Percentiles rank a stretch among this genome's conserved stretches.
Evolutionary conservation across 2,888 invertebrate species (phyloP).

Genomic region (Dicyrtoma fusca): DNA sequence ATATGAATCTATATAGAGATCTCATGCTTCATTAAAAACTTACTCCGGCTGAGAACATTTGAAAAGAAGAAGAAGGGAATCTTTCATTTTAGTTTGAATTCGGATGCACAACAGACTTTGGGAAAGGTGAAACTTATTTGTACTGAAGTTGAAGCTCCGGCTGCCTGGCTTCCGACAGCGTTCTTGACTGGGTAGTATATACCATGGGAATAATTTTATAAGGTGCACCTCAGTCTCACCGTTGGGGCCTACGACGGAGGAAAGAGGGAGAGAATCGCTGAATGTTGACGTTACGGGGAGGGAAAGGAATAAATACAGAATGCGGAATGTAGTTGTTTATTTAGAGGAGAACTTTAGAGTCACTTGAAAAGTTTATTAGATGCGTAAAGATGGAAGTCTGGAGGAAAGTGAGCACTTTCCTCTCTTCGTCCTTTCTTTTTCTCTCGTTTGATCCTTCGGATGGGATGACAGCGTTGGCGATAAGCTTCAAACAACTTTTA

Average conservation of each 20-base stretch:
- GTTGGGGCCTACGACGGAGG: too few relatives aligned
- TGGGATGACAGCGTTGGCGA: too few relatives aligned
- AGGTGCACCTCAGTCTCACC: too few relatives aligned
- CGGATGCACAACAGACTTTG: not conserved
- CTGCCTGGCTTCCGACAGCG: too few relatives aligned
- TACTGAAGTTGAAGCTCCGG: not conserved
- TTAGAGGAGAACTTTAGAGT: slow-evolving; percentile 21
- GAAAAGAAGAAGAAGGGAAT: not conserved
- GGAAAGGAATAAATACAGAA: not conserved
- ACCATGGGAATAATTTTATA: too few relatives aligned
- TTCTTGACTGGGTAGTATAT: too few relatives aligned
- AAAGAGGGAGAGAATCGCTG: too few relatives aligned
- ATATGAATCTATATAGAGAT: not conserved
- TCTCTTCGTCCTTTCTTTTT: too few relatives aligned
- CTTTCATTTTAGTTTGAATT: not conserved
- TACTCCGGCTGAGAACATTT: slow-evolving; percentile 6
- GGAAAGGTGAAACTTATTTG: not conserved
- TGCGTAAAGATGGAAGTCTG: not conserved
- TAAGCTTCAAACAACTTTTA: too few relatives aligned
- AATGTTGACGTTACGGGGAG: too few relatives aligned
- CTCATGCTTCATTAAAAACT: slow-evolving; percentile 20
- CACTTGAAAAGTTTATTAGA: slow-evolving; percentile 28
- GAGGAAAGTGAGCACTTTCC: too few relatives aligned
- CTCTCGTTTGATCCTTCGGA: too few relatives aligned
- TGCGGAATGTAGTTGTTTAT: slow-evolving; percentile 16